Percentiles rank a stretch among this genome's conserved stretches.
Conservation (phyloP, 2,888 invertebrate genomes). For the Andrena trimmerana region DNA sequence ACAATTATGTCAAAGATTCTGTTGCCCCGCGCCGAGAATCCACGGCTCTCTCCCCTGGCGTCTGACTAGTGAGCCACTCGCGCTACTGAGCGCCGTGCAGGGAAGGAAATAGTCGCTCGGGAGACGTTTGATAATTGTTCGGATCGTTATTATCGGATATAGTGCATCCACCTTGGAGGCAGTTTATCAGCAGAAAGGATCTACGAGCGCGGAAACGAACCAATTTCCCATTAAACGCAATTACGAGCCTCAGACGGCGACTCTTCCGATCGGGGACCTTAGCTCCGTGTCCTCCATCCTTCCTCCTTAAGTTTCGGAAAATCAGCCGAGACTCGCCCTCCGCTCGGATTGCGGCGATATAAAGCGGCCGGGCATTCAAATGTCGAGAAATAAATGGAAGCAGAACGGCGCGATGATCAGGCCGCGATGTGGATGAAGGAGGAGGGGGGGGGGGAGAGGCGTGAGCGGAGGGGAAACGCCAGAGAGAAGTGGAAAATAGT, state of each 20-base stretch:
- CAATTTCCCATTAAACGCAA: slow-evolving; percentile 19
- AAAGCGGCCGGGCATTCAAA: slow-evolving; percentile 39
- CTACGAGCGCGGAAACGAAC: not conserved
- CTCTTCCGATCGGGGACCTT: slow-evolving; percentile 15
- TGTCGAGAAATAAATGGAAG: slow-evolving; percentile 68
- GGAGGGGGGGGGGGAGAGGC: not conserved
- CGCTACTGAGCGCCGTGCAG: slow-evolving; percentile 1
- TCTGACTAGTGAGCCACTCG: slow-evolving; percentile 13
- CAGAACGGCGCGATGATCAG: slow-evolving; percentile 44
- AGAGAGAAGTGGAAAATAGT: slow-evolving; percentile 63
- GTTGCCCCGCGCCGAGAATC: no score
- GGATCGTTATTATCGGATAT: not conserved
- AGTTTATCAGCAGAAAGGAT: slow-evolving; percentile 1
- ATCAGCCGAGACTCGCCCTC: slow-evolving; percentile 11
- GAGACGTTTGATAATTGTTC: not conserved
- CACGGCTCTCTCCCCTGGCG: not conserved
- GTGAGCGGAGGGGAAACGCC: slow-evolving; percentile 13
- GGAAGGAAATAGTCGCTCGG: no score
- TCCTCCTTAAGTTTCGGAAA: slow-evolving; percentile 45
- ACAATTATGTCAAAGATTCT: not conserved
- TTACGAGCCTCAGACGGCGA: slow-evolving; percentile 9
- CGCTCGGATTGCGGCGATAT: slow-evolving; percentile 11
- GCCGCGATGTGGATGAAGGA: slow-evolving; percentile 54
- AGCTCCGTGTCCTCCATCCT: slow-evolving; percentile 28
- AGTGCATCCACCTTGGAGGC: not conserved